These are phyloP conservation scores for Phrynocephalus versicolor DNA, from an alignment of 2,113 vertebrate genomes.

Conservation along the genomic window DNA sequence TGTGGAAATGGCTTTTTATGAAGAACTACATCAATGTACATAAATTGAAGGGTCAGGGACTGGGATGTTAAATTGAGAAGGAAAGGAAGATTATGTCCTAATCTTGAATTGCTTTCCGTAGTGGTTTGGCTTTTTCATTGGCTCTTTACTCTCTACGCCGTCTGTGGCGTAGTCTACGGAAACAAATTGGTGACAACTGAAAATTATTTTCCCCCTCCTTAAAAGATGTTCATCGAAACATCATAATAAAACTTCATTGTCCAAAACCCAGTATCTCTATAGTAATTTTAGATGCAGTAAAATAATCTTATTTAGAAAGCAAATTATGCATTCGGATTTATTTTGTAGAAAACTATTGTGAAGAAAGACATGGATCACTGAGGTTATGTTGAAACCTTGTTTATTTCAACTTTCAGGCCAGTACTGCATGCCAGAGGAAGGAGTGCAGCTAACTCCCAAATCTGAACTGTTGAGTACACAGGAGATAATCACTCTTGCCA, in stretches of 20 bases:
- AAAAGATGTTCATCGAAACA: not conserved
- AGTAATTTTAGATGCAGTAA: not conserved
- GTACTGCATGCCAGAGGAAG: constrained; percentile 98
- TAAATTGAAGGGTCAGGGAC: not conserved
- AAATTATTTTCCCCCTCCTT: not conserved
- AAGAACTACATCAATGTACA: not conserved
- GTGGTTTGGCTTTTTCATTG: too few relatives aligned
- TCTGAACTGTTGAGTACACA: constrained; percentile 84
- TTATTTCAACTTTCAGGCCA: constrained; percentile 79
- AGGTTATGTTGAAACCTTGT: not conserved
- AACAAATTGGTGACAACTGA: not conserved
- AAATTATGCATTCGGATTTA: not conserved
- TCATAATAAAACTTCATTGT: not conserved
- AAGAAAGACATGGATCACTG: not conserved
- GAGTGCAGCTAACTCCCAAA: constrained; percentile 89
- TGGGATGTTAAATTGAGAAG: not conserved
- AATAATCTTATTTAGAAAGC: not conserved
- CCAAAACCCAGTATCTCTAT: not conserved
- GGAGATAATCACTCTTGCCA: constrained; percentile 88
- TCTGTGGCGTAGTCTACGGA: too few relatives aligned
- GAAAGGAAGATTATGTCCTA: not conserved
- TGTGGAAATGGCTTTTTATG: not conserved
- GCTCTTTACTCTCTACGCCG: not conserved
- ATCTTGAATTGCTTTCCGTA: not conserved
- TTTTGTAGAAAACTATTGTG: not conserved